phyloP scores from a whole-genome alignment of 2,888 invertebrate species.

The Norana najaformis region DNA sequence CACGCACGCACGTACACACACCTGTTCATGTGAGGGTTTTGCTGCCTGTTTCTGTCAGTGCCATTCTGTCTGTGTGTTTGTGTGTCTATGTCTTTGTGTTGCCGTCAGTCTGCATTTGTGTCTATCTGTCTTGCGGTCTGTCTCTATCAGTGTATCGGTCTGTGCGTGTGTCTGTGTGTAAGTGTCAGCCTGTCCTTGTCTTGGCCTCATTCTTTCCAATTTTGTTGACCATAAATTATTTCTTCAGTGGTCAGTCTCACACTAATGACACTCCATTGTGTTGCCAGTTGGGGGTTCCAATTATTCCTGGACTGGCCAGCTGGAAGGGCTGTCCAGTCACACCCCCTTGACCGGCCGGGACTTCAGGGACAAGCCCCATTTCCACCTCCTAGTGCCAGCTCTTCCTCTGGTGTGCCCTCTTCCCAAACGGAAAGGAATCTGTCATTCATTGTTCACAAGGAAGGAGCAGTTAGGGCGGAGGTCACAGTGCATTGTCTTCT shows the following conservation, averaged over 20 bases:
- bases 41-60: neutral
- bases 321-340: neutral
- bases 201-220: neutral
- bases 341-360: neutral
- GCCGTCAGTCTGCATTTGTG: neutral
- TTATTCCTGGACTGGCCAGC: neutral
- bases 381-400: neutral
- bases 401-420: neutral
- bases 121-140: neutral
- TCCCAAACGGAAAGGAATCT: neutral
- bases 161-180: neutral
- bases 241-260: neutral
- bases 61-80: neutral
- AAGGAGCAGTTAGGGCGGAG: neutral
- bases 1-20: neutral
- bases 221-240: constrained; percentile 1
- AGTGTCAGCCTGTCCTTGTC: neutral
- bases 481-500: neutral
- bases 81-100: neutral
- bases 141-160: neutral
- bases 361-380: neutral
- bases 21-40: neutral
- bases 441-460: neutral
- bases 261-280: neutral
- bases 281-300: neutral